Base-by-base conservation (phyloP, 2,797 vertebrate species). In the Carapus acus region DNA sequence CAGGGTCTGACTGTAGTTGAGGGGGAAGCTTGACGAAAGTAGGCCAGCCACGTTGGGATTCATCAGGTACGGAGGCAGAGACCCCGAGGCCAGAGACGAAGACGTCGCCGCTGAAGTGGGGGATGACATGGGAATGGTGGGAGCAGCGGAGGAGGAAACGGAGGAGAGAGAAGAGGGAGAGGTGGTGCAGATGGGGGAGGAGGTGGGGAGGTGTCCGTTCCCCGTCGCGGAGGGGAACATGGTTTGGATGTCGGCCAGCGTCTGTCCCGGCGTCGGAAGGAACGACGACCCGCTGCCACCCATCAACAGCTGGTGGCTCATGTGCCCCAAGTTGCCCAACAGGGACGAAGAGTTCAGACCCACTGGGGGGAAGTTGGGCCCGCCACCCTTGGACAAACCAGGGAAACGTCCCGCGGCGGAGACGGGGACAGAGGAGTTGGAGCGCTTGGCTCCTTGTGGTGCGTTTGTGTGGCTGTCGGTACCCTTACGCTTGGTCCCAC, bases 1-100 rank as follows among this genome's bases (percentile, higher is more conserved):
- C 78, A 97, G 85, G 42, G 93, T 87, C 87, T 94, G 94, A 29
- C 90, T 85, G 87, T 94, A 97, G 54, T 89, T 88, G 80, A 96
- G 85, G 24, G 92, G 85, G 65, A 92, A 97, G 77, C 89, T 89
- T 42, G 93, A 73, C 1, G 85, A 89, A 21, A 97, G 90, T 80
- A 96, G 85, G 72, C 90, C 89, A 1, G 92, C 73, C 88, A 97
- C 88, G 84, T 90, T 88, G 74, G 94, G 91, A 81, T 90, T 95
- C 80, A 99, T 90, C 85, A 97, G 81, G 86, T 94, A 97, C 2
- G 92, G 88, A 54, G 93, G 88, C 74, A 91, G 76, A 46, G 92
- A 90, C 79, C 88, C 87, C 49, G 92, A 90, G 50, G 87, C 85
- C 82, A 90, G 84, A 65, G 91, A 91, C 76, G 91, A 88, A 20